A percentile compares a stretch with the other conserved stretches of the same genome.
phyloP scores from a whole-genome alignment of 2,888 invertebrate genomes.

The Thumatha senex region DNA sequence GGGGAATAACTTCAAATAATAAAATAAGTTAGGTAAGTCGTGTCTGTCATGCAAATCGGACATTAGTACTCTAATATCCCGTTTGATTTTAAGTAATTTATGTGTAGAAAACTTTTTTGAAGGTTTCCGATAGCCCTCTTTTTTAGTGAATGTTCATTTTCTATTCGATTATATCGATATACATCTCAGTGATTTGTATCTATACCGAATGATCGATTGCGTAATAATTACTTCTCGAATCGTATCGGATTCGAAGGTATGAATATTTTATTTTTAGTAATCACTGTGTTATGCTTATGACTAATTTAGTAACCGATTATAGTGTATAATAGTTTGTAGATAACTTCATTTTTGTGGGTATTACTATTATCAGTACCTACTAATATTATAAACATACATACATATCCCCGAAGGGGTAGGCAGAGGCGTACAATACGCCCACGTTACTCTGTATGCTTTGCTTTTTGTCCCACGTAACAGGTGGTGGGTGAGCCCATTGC shows the following conservation, averaged over 20 bases:
- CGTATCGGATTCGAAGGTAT: slow-evolving; percentile 28
- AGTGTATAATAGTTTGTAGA: slow-evolving; percentile 1
- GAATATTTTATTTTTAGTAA: slow-evolving; percentile 29
- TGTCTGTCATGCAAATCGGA: slow-evolving; percentile 74
- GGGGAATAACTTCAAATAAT: slow-evolving; percentile 66
- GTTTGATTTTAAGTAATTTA: slow-evolving; percentile 82
- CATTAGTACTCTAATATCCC: slow-evolving; percentile 76
- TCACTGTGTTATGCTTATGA: slow-evolving; percentile 27
- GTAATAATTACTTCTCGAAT: slow-evolving; percentile 51
- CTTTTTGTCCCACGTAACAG: too few relatives aligned
- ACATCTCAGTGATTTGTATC: slow-evolving; percentile 57
- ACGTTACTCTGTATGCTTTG: too few relatives aligned
- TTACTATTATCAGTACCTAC: too few relatives aligned
- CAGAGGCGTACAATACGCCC: too few relatives aligned
- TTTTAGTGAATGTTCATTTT: slow-evolving; percentile 69
- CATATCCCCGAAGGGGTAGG: too few relatives aligned
- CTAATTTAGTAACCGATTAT: slow-evolving; percentile 16
- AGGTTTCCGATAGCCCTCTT: slow-evolving; percentile 49
- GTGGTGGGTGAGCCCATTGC: too few relatives aligned
- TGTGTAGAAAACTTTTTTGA: slow-evolving; percentile 57
- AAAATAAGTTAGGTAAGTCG: slow-evolving; percentile 68
- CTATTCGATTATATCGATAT: slow-evolving; percentile 71
- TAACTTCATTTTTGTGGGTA: slow-evolving; percentile 4
- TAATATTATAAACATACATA: too few relatives aligned
- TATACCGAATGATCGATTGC: slow-evolving; percentile 66